phyloP scores from a whole-genome alignment of 2,888 invertebrate genomes.

The Caenorhabditis doughertyi region DNA sequence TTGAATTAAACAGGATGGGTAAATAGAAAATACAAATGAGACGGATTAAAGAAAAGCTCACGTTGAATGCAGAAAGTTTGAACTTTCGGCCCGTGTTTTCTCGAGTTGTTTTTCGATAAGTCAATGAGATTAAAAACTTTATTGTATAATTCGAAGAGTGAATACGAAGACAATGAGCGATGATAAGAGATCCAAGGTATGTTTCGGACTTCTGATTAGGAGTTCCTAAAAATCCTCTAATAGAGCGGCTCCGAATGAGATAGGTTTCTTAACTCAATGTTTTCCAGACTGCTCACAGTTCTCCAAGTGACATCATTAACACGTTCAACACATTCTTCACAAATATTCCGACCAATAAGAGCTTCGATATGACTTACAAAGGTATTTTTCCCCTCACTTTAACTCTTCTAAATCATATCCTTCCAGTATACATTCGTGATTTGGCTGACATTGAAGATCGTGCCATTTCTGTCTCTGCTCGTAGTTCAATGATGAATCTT shows the following conservation, averaged over 20 bases:
- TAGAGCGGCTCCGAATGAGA: too few species aligned
- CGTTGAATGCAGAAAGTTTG: too few species aligned
- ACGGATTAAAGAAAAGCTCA: too few species aligned
- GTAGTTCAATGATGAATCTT: not conserved
- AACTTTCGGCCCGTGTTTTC: not conserved
- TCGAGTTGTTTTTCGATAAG: too few species aligned
- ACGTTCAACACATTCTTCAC: conserved; percentile 23
- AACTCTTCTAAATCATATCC: not conserved
- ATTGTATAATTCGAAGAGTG: too few species aligned
- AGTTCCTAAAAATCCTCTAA: too few species aligned
- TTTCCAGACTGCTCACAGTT: conserved; percentile 11
- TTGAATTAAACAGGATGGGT: conserved; percentile 1
- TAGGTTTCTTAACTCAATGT: too few species aligned
- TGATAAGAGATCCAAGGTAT: too few species aligned
- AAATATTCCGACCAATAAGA: conserved; percentile 13
- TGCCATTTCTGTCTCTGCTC: not conserved
- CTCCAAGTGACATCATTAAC: conserved; percentile 10
- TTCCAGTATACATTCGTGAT: conserved; percentile 18
- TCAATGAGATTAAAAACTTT: too few species aligned
- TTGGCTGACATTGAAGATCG: conserved; percentile 12
- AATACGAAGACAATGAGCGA: too few species aligned
- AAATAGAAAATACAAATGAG: not conserved
- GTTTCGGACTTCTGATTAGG: too few species aligned
- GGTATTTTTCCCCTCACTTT: not conserved
- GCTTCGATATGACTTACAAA: conserved; percentile 27